Evolutionary conservation across 2,888 invertebrate species (phyloP).

Genomic region (Callyntrura guangdongensis): DNA sequence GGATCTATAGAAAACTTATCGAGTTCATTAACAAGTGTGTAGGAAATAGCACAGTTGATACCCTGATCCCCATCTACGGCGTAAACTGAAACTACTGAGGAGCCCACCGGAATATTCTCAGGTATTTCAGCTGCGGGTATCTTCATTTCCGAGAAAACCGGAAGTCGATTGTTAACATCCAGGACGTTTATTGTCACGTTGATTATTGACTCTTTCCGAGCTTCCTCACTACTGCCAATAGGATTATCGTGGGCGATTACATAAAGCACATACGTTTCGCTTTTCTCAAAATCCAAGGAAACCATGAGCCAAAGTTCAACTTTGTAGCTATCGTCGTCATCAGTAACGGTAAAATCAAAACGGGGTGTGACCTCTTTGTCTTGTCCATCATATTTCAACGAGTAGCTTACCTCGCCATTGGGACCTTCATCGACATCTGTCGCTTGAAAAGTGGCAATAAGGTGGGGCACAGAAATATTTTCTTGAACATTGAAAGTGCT

Average conservation of each 20-base stretch:
- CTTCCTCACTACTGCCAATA: neutral
- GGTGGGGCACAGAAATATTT: neutral
- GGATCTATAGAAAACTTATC: slow-evolving; percentile 11
- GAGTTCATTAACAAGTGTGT: neutral
- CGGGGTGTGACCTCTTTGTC: neutral
- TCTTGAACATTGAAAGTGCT: neutral
- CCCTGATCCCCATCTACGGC: slow-evolving; percentile 40
- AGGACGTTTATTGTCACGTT: slow-evolving; percentile 25
- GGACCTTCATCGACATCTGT: slow-evolving; percentile 52
- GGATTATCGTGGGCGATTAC: slow-evolving; percentile 31
- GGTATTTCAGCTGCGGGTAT: neutral
- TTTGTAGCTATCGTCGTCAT: neutral
- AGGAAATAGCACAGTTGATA: neutral
- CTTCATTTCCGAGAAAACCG: neutral
- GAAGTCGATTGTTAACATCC: neutral
- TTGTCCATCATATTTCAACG: neutral
- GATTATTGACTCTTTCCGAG: neutral
- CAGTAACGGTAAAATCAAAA: neutral
- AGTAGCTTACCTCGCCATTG: slow-evolving; percentile 28
- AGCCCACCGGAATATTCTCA: neutral
- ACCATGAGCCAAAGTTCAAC: neutral
- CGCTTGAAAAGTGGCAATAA: neutral
- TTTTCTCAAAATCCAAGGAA: slow-evolving; percentile 31
- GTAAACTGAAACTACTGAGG: neutral
- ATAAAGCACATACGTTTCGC: neutral